Evolutionary conservation across 1,140 invertebrate species (phyloP), one percentile per base, ranked within the genome.

Genomic region (Anastatus disparis): DNA sequence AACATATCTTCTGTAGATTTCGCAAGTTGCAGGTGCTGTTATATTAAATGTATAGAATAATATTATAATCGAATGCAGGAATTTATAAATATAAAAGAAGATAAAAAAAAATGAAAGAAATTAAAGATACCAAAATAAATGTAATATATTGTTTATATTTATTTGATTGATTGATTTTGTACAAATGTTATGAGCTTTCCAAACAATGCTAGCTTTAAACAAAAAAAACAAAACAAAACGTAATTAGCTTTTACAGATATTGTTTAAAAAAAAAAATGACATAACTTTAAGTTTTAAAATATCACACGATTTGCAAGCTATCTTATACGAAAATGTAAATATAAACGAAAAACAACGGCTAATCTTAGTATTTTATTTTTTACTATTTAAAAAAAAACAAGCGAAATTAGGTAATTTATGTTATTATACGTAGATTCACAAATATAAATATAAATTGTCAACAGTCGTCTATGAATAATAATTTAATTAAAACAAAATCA

Each of bases 31-130:
- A 64, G 68, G 61, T 70, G 68, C 59, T 64, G 67, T 48, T 70
- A 70, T 17, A 70, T 64, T 70, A 46, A 58, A 64, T 70, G 68
- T 70, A 70, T 70, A 70, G 68, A 56, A 15, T 53, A 63, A 20
- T 20, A 63, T 63, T 40, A 56, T 64, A 58, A 48, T 44, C 27
- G 38, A 64, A 70, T 10, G 29, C 68, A 70, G 52, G 61, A 70
- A 70, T 70, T 70, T 70, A 64, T 70, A 70, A 62, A 70, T 64
- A 58, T 48, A 59, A 56, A 27, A 59, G 8, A 24, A 59, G 8
- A 31, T 3, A 29, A 56, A 56, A 56, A 35, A 17, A 35, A 56
- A 29, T 26, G 24, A 46, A 40, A 12, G 4, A 59, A 69, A 26
- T 53, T 17, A 6, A 31, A 56, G 22, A 63, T 42, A 69, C 12